Conservation (phyloP, 1,140 invertebrate species). For the Lasioglossum baleicum region DNA sequence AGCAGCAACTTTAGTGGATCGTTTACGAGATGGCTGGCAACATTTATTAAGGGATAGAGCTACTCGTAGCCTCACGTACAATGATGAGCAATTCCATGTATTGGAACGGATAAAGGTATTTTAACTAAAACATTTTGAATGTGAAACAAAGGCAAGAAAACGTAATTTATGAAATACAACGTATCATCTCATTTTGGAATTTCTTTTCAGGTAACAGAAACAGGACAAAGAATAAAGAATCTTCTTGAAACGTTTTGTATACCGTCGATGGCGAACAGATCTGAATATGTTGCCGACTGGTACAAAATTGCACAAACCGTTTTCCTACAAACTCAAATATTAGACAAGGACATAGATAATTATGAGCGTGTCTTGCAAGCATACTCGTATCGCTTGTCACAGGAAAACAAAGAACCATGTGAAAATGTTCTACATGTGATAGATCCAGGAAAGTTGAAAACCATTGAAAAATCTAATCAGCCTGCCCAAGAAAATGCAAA, state of each 20-base stretch:
- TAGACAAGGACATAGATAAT: slow-evolving; percentile 85
- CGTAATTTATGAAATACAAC: slow-evolving; percentile 5
- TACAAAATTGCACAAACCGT: slow-evolving; percentile 91
- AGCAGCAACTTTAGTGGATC: slow-evolving; percentile 87
- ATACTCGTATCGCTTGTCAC: slow-evolving; percentile 71
- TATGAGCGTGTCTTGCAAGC: slow-evolving; percentile 78
- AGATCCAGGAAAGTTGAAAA: slow-evolving; percentile 67
- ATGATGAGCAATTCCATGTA: slow-evolving; percentile 96
- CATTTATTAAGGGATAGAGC: slow-evolving; percentile 92
- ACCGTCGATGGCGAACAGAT: slow-evolving; percentile 84
- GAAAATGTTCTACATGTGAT: slow-evolving; percentile 69
- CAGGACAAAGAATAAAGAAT: slow-evolving; percentile 84
- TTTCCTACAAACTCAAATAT: slow-evolving; percentile 87
- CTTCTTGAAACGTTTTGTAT: slow-evolving; percentile 84
- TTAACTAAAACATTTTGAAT: neutral
- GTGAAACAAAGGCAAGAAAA: slow-evolving; percentile 3
- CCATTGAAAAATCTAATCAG: slow-evolving; percentile 60
- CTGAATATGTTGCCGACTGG: slow-evolving; percentile 89
- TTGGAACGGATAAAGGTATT: slow-evolving; percentile 88
- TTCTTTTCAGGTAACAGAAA: slow-evolving; percentile 81
- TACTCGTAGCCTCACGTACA: slow-evolving; percentile 90
- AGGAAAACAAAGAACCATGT: slow-evolving; percentile 73
- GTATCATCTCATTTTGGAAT: slow-evolving; percentile 15
- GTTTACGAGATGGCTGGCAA: slow-evolving; percentile 94
- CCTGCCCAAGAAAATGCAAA: slow-evolving; percentile 69